A percentile compares a stretch with the other conserved stretches of the same genome.
These are phyloP conservation scores for Pygocentrus nattereri DNA, from an alignment of 2,797 vertebrate genomes.

Conservation along the genomic window DNA sequence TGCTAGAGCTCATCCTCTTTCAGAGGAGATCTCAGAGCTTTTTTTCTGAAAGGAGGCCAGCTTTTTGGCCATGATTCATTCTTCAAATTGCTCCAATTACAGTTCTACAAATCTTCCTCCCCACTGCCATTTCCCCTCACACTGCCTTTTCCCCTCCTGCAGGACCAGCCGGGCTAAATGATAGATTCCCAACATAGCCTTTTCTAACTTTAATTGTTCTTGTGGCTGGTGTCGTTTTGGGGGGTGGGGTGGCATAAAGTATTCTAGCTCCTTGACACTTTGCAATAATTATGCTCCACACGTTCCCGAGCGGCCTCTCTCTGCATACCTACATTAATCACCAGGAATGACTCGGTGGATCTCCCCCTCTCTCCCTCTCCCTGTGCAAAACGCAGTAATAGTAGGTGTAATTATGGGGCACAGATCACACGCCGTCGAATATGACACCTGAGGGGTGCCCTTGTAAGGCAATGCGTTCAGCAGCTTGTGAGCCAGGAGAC, in stretches of 20 bases:
- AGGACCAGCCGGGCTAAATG: slow-evolving; percentile 24
- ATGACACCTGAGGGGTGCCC: slow-evolving; percentile 51
- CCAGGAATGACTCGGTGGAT: slow-evolving; percentile 65
- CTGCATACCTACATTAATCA: slow-evolving; percentile 74
- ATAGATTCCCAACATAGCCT: slow-evolving; percentile 49
- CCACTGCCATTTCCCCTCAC: slow-evolving; percentile 28
- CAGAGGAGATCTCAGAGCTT: neutral
- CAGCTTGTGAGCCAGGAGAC: slow-evolving; percentile 24
- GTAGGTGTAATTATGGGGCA: slow-evolving; percentile 61
- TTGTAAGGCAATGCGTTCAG: slow-evolving; percentile 35
- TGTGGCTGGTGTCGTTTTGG: slow-evolving; percentile 60
- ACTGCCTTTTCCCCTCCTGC: slow-evolving; percentile 35
- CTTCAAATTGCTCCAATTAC: slow-evolving; percentile 56
- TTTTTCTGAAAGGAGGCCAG: slow-evolving; percentile 6
- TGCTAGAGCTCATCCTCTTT: neutral
- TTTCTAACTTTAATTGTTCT: slow-evolving; percentile 64
- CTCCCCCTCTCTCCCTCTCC: slow-evolving; percentile 58
- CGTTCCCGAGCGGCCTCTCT: slow-evolving; percentile 67
- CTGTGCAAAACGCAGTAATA: slow-evolving; percentile 48
- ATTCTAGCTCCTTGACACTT: slow-evolving; percentile 62
- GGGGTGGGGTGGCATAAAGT: slow-evolving; percentile 36
- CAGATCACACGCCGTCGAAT: slow-evolving; percentile 46
- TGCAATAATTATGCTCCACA: slow-evolving; percentile 72
- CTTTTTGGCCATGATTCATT: slow-evolving; percentile 28
- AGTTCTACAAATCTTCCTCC: slow-evolving; percentile 35